Evolutionary conservation across 1,140 invertebrate species (phyloP), one percentile per base, ranked within the genome.

Genomic region (Sesamia nonagrioides): DNA sequence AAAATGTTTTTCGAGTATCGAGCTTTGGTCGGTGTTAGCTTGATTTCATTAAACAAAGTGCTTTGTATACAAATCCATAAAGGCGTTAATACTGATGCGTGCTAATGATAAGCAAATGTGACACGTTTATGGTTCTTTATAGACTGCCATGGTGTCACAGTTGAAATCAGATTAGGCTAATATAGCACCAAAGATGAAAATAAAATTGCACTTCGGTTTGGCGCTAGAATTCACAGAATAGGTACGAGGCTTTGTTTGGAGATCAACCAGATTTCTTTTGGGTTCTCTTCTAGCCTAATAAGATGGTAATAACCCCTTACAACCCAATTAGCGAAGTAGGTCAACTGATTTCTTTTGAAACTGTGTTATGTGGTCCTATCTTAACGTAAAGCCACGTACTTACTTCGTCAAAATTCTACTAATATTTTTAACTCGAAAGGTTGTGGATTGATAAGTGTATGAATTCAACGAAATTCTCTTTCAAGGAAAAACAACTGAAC

Each of bases 51-150:
- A 69, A 21, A 45, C 21, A 42, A 33, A 69, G 66, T 69, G 66
- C 66, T 69, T 69, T 69, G 66, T 69, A 48, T 33, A 69, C 66
- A 69, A 50, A 69, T 69, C 66, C 42, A 69, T 69, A 48, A 69
- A 66, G 37, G 61, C 61, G 42, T 6, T 48, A 21, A 37, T 50
- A 69, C 66, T 48, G 66, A 69, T 69, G 42, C 37, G 61, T 42
- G 37, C 33, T 33, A 69, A 69, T 21, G 66, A 69, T 69, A 69
- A 69, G 66, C 42, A 33, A 69, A 69, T 69, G 66, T 50, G 40
- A 69, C 66, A 69, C 66, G 48, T 69, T 69, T 69, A 69, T 69
- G 42, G 66, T 48, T 33, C 40, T 69, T 69, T 48, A 50, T 69
- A 48, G 42, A 48, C 42, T 69, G 40, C 18, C 50, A n/a, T 69